These are phyloP conservation scores for Lepidurus arcticus DNA, from an alignment of 1,140 invertebrate genomes.

Conservation along the genomic window DNA sequence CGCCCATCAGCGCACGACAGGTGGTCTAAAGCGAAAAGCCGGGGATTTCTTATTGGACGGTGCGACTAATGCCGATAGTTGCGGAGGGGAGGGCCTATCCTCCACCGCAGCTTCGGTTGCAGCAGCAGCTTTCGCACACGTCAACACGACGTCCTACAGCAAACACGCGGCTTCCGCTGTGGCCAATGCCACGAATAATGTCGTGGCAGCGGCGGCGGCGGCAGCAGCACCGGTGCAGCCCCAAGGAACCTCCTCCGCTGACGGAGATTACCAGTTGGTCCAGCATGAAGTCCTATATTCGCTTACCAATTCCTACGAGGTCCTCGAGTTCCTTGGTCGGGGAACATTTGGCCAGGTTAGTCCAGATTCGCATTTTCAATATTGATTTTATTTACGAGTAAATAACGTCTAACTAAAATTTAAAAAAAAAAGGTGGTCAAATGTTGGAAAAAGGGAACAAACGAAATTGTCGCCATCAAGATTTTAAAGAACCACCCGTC, in stretches of 20 bases:
- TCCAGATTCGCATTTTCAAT: neutral
- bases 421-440: slow-evolving; percentile 74
- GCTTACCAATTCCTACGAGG: slow-evolving; percentile 87
- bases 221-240: slow-evolving; percentile 57
- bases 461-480: slow-evolving; percentile 99
- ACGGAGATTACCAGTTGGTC: slow-evolving; percentile 96
- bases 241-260: slow-evolving; percentile 52
- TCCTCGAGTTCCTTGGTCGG: slow-evolving; percentile 95
- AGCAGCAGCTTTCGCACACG: slow-evolving; percentile 39
- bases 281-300: slow-evolving; percentile 98
- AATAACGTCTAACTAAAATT: neutral
- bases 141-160: slow-evolving; percentile 71
- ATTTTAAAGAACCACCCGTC: slow-evolving; percentile 99
- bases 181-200: slow-evolving; percentile 27
- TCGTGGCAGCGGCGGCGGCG: slow-evolving; percentile 42
- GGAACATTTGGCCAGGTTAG: slow-evolving; percentile 92
- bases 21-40: slow-evolving; percentile 34
- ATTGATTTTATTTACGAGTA: neutral
- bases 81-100: slow-evolving; percentile 37
- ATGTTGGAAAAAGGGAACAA: slow-evolving; percentile 99
- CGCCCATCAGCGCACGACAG: slow-evolving; percentile 32
- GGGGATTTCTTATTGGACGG: slow-evolving; percentile 37
- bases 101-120: slow-evolving; percentile 36
- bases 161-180: slow-evolving; percentile 50
- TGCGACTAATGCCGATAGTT: slow-evolving; percentile 37